Evolutionary conservation across 2,888 invertebrate species (phyloP).

Genomic region (Meiosimyza decipiens): DNA sequence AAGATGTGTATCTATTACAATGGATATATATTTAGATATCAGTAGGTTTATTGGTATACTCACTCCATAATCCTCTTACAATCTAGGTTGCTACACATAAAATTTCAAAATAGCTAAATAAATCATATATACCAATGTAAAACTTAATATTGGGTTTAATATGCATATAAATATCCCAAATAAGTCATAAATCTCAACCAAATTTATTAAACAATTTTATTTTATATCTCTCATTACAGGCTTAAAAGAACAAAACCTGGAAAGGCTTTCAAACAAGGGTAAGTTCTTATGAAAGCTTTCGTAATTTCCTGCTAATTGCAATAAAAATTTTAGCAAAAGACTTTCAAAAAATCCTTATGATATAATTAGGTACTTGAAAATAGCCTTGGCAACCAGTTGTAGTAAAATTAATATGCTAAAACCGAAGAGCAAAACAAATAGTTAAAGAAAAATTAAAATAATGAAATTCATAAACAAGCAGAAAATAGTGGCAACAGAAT

Average conservation of each 20-base stretch:
- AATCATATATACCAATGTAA: too few relatives aligned
- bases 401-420: neutral
- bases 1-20: too few relatives aligned
- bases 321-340: constrained; percentile 10
- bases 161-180: too few relatives aligned
- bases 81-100: too few relatives aligned
- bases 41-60: too few relatives aligned
- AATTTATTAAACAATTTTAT: constrained; percentile 26
- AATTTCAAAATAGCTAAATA: too few relatives aligned
- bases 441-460: neutral
- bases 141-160: too few relatives aligned
- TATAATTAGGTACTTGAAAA: too few relatives aligned
- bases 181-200: too few relatives aligned
- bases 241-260: constrained; percentile 61
- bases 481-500: neutral
- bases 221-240: constrained; percentile 50
- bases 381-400: too few relatives aligned
- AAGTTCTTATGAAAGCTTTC: constrained; percentile 49
- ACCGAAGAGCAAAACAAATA: neutral
- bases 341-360: neutral
- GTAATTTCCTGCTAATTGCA: constrained; percentile 46
- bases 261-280: constrained; percentile 59
- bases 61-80: too few relatives aligned
- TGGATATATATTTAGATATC: too few relatives aligned
- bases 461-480: neutral